Evolutionary conservation across 1,140 invertebrate genomes (phyloP), one percentile per base, ranked within the genome.

Genomic region (Drosophila pachea): DNA sequence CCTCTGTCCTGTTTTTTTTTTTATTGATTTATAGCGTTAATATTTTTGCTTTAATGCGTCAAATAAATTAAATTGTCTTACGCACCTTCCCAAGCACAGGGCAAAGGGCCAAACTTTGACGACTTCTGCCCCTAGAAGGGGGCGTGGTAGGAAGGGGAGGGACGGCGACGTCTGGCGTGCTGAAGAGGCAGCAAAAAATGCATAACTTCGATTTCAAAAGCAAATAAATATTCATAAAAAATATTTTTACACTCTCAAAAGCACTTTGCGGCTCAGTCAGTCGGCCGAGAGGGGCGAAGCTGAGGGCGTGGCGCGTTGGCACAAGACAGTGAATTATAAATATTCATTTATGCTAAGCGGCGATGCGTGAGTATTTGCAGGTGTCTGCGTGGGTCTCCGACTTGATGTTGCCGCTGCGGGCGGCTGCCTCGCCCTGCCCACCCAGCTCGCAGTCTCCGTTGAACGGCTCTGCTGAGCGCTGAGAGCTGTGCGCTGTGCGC

Each of bases 41-140:
- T 86, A 86, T 86, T 86, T 86, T 71, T 77, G 70, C 81, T 86
- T 81, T 86, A 86, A 86, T 86, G 81, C 81, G 75, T 86, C 81
- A 81, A 86, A 86, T 86, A 86, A 86, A 86, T 86, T 86, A 86
- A 86, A 86, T 86, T 86, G 81, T 86, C 81, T 86, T 84, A 81
- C 81, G 81, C 79, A 84, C 81, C 81, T 84, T 84, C 79, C 62
- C 40, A 12, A 43, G 71, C 12, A 36, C 48, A 66, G 68, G 54
- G 64, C 73, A 67, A 69, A 63, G 56, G 72, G 65, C 22, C 45
- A 78, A 83, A 78, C 65, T 84, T 84, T 84, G 75, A 83, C 52
- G 67, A 43, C 71, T 62, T 58, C 54, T 4, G 31, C 38, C 29
- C 22, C 22, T 22, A 22, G 64, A 33, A 68, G 53, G 7, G 14